Base-by-base conservation (phyloP, 1,140 invertebrate species). In the Uloborus diversus region DNA sequence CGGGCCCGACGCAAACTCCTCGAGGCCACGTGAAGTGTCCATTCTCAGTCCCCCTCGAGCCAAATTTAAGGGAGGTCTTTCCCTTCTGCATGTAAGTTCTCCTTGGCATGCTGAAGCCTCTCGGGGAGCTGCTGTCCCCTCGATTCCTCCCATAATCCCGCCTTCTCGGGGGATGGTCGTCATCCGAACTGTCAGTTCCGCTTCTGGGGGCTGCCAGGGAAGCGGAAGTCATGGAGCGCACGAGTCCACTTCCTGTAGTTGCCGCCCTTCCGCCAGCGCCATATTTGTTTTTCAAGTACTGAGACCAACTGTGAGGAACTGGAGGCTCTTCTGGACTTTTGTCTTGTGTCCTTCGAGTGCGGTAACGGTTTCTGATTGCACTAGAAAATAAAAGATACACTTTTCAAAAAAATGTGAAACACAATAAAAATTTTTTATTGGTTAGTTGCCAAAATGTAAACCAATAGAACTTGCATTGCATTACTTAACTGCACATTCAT, bases 11-110 rank as follows among this genome's bases (percentile, higher is more conserved):
- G 86, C 96, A 95, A 75, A 98, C 92, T 84, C 96, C 96, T 87
- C 96, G 91, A 84, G 96, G 96, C 96, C 96, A 98, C 61, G 95
- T 98, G 89, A 99, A 98, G 87, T 92, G 93, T 91, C 94, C 94
- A 88, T 93, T 91, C 90, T 96, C 95, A 91, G 94, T 96, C 90
- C 96, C 96, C 91, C 96, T 92, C 89, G 92, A 92, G 89, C 96
- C 96, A 89, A 98, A 94, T 83, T 94, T 94, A 87, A 96, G 94
- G 90, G 94, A 92, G 90, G 95, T 91, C 87, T 93, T 91, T 88
- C 94, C 91, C 89, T 96, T 96, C 30, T 84, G 81, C 49, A 81
- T 75, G 57, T 85, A 84, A 42, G 81, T 61, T 23, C 71, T 71
- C 14, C 83, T 70, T 0, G 80, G 80, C 4, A 66, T 25, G 30